Conservation (phyloP, 2,113 vertebrate species). For the Oreocharis arfaki region DNA sequence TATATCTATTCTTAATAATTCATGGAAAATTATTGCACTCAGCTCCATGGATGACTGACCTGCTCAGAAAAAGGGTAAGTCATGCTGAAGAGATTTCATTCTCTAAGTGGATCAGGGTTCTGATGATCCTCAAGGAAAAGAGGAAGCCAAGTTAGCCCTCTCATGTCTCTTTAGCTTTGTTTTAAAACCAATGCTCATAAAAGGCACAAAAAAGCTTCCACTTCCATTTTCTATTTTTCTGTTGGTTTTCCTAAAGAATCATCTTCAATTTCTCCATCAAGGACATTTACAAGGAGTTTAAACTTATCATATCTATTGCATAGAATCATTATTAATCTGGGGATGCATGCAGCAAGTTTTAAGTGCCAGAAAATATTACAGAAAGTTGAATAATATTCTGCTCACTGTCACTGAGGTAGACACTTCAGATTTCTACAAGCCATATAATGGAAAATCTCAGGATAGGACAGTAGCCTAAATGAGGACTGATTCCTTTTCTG, state of each 20-base stretch:
- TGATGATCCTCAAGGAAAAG: neutral
- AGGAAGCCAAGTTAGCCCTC: neutral
- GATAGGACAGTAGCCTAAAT: neutral
- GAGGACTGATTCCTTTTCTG: neutral
- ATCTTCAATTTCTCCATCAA: neutral
- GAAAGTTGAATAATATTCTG: neutral
- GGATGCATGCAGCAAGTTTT: neutral
- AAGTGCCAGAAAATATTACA: neutral
- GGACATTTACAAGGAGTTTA: neutral
- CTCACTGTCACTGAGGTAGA: neutral
- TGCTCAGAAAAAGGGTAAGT: neutral
- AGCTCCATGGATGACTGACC: constrained; percentile 2
- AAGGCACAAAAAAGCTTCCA: neutral
- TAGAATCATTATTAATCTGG: neutral
- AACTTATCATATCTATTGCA: neutral
- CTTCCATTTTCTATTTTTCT: neutral
- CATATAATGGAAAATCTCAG: neutral
- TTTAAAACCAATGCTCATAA: neutral
- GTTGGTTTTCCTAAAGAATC: neutral
- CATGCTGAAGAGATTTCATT: neutral
- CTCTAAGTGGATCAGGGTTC: neutral
- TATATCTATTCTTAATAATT: constrained; percentile 47
- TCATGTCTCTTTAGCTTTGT: neutral
- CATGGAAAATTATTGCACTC: constrained; percentile 48
- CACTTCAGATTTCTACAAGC: neutral